These are phyloP conservation scores for Spheniscus mendiculus DNA, from an alignment of 2,113 vertebrate species.

Conservation along the genomic window DNA sequence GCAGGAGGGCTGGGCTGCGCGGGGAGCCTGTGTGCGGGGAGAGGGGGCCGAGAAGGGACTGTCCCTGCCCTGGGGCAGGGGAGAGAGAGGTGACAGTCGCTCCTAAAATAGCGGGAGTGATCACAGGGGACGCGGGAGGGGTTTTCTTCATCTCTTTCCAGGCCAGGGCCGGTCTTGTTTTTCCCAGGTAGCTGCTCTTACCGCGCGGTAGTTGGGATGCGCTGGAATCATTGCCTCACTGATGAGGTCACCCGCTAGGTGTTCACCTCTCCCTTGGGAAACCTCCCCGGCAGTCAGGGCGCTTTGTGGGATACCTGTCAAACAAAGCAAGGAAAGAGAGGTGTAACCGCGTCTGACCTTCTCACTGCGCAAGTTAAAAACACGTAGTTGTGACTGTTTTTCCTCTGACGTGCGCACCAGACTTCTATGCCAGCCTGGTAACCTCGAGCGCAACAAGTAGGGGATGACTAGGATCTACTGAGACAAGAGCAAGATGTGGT, in stretches of 20 bases:
- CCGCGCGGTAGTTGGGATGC: rapidly evolving
- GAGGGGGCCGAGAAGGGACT: neutral
- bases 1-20: neutral
- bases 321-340: neutral
- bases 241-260: too few species aligned
- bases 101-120: neutral
- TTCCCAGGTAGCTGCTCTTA: neutral
- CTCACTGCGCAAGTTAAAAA: rapidly evolving
- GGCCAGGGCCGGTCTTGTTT: neutral
- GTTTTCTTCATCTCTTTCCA: neutral
- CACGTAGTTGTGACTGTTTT: neutral
- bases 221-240: neutral
- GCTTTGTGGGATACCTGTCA: neutral
- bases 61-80: neutral
- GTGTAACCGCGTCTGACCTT: neutral
- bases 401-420: rapidly evolving
- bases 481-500: neutral
- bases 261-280: neutral
- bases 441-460: neutral
- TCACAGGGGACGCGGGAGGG: rapidly evolving
- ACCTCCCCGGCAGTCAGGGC: neutral
- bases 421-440: neutral
- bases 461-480: neutral
- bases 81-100: neutral
- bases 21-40: too few species aligned